Conservation (phyloP, 1,140 invertebrate genomes). For the Eupristina koningsbergeri region DNA sequence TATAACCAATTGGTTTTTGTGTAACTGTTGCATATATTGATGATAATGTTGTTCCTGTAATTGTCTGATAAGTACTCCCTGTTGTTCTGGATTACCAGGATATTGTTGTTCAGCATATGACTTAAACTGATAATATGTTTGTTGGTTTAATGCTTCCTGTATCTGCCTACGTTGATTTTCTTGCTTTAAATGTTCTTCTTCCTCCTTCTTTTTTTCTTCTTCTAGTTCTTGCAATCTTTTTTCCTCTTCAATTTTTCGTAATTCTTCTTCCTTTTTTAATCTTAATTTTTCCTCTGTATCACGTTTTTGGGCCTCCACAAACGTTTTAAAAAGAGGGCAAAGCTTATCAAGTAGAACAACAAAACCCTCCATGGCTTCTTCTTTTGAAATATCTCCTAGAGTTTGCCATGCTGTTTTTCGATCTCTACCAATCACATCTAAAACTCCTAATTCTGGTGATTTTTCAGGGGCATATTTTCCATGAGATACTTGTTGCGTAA, state of each 20-base stretch:
- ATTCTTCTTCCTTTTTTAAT: conserved; percentile 72
- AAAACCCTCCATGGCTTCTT: conserved; percentile 93
- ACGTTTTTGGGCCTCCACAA: conserved; percentile 90
- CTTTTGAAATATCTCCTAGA: conserved; percentile 87
- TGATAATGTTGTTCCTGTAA: conserved; percentile 98
- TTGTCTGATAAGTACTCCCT: conserved; percentile 92
- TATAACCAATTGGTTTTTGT: conserved; percentile 78
- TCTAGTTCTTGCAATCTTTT: conserved; percentile 76
- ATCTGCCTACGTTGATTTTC: conserved; percentile 84
- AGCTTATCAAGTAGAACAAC: conserved; percentile 88
- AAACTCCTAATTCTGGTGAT: conserved; percentile 88
- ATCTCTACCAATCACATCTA: conserved; percentile 96
- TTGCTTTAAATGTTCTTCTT: conserved; percentile 77
- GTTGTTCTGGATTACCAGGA: conserved; percentile 93
- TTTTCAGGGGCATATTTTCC: conserved; percentile 85
- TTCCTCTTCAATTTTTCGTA: conserved; percentile 73
- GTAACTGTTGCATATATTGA: conserved; percentile 94
- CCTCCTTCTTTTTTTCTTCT: conserved; percentile 76
- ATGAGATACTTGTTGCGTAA: conserved; percentile 91
- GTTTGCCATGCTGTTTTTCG: conserved; percentile 93
- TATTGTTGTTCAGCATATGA: conserved; percentile 96
- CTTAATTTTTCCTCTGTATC: conserved; percentile 86
- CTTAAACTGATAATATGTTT: conserved; percentile 95
- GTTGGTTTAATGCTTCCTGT: conserved; percentile 96
- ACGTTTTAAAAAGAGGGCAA: conserved; percentile 92